A percentile compares a stretch with the other conserved stretches of the same genome.
Conservation (phyloP, 2,888 invertebrate genomes). For the Eristalinus sepulchralis region DNA sequence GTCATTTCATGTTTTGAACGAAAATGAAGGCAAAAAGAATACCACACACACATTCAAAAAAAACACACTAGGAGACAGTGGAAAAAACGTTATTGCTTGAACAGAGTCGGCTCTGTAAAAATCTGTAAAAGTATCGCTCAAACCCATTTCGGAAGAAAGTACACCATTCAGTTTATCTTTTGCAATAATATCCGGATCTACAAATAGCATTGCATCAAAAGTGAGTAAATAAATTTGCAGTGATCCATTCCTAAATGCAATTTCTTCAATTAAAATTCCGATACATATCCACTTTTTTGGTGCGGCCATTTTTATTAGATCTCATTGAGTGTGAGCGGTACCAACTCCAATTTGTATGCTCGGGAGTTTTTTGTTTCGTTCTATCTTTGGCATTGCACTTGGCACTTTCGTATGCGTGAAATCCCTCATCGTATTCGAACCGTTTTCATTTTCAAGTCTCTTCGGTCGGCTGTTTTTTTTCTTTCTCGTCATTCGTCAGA, state of each 20-base stretch:
- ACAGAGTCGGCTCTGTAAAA: slow-evolving; percentile 18
- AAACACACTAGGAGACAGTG: slow-evolving; percentile 20
- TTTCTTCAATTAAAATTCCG: slow-evolving; percentile 62
- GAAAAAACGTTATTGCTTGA: slow-evolving; percentile 55
- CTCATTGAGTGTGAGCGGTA: slow-evolving; percentile 41
- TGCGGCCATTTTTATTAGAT: slow-evolving; percentile 62
- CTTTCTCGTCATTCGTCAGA: slow-evolving; percentile 26
- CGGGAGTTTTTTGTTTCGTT: slow-evolving; percentile 17
- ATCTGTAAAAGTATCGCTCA: slow-evolving; percentile 4
- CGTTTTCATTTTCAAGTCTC: slow-evolving; percentile 49
- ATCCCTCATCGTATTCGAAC: slow-evolving; percentile 45
- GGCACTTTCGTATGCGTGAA: slow-evolving; percentile 47
- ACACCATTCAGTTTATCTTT: not conserved
- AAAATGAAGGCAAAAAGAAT: slow-evolving; percentile 47
- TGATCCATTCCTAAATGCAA: slow-evolving; percentile 25
- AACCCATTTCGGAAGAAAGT: slow-evolving; percentile 20
- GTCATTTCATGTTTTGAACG: slow-evolving; percentile 59
- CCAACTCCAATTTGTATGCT: not conserved
- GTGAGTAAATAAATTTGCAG: slow-evolving; percentile 52
- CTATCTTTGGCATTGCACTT: slow-evolving; percentile 64
- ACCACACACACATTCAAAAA: not conserved
- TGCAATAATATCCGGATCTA: slow-evolving; percentile 24
- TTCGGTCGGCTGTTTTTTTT: slow-evolving; percentile 40
- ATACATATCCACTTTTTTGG: slow-evolving; percentile 31
- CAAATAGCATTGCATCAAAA: slow-evolving; percentile 22